Evolutionary conservation across 53 echinoderm and acorn worm species (phyloP).

Genomic region (Hippasteria phrygiana): DNA sequence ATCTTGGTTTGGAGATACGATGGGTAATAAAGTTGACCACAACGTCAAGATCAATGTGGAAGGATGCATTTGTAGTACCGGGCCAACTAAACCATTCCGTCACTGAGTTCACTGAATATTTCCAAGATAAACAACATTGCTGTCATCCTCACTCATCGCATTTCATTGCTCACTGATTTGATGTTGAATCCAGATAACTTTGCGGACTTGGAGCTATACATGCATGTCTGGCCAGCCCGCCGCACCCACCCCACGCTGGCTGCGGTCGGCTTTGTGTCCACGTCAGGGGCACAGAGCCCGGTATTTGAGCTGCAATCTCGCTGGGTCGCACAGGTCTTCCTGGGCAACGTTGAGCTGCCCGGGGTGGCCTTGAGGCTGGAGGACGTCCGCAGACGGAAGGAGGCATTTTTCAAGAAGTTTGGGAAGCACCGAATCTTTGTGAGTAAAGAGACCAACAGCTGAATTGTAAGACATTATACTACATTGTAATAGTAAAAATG

Average conservation of each 20-base stretch:
- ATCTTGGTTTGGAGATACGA: too few relatives aligned
- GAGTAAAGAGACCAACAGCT: too few relatives aligned
- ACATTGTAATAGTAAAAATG: too few relatives aligned
- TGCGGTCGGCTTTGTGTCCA: conserved; percentile 73
- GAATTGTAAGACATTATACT: too few relatives aligned
- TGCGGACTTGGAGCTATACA: conserved; percentile 79
- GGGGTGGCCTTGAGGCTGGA: conserved; percentile 37
- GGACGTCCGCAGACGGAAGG: conserved; percentile 70
- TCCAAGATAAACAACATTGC: too few relatives aligned
- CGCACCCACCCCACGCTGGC: conserved; percentile 78
- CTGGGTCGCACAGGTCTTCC: conserved; percentile 80
- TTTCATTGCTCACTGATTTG: not conserved
- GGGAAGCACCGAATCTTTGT: conserved; percentile 84
- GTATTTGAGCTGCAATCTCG: conserved; percentile 87
- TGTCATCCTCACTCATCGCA: too few relatives aligned
- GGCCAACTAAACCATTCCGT: too few relatives aligned
- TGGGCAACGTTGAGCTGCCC: conserved; percentile 73
- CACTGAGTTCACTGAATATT: too few relatives aligned
- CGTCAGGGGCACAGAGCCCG: conserved; percentile 78
- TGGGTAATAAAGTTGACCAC: too few relatives aligned
- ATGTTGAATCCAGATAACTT: conserved; percentile 51
- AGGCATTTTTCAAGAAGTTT: conserved; percentile 62
- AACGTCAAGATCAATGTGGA: too few relatives aligned
- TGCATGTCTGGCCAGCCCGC: conserved; percentile 83
- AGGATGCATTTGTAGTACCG: too few relatives aligned